Percentiles rank a stretch among this genome's conserved stretches.
These are phyloP conservation scores for Tachina fera DNA, from an alignment of 2,888 invertebrate genomes.

Conservation along the genomic window DNA sequence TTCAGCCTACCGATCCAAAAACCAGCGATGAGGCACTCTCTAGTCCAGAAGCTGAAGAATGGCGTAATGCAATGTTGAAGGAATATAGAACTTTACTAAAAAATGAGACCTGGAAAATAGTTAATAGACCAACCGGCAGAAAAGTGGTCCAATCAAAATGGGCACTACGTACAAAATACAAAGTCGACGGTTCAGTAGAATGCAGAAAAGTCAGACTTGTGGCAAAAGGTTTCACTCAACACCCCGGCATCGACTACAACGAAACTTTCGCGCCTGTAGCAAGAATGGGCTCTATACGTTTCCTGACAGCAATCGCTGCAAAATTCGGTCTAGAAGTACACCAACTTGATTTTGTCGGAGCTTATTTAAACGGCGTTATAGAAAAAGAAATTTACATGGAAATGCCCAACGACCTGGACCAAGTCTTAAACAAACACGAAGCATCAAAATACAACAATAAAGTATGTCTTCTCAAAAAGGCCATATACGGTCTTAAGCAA, in stretches of 20 bases:
- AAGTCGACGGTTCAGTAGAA: constrained; percentile 72
- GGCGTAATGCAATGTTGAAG: too few species aligned
- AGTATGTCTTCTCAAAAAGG: too few species aligned
- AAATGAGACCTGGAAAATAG: constrained; percentile 68
- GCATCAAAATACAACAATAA: constrained; percentile 42
- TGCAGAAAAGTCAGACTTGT: constrained; percentile 76
- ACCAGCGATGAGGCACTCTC: too few species aligned
- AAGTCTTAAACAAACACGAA: constrained; percentile 50
- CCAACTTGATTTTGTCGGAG: constrained; percentile 72
- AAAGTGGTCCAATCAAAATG: constrained; percentile 75
- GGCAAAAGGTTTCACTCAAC: too few species aligned
- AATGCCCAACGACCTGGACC: constrained; percentile 57
- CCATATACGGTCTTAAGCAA: neutral
- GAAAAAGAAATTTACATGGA: too few species aligned
- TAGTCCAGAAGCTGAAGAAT: too few species aligned
- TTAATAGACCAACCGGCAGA: constrained; percentile 67
- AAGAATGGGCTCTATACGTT: constrained; percentile 72
- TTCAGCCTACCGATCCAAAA: too few species aligned
- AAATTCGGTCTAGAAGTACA: constrained; percentile 65
- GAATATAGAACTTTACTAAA: too few species aligned
- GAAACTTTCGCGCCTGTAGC: constrained; percentile 75
- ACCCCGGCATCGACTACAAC: constrained; percentile 75
- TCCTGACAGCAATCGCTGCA: constrained; percentile 71
- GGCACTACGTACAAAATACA: constrained; percentile 74
- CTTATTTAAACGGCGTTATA: constrained; percentile 72